phyloP scores from a whole-genome alignment of 1,140 invertebrate genomes.

The Batillaria attramentaria region DNA sequence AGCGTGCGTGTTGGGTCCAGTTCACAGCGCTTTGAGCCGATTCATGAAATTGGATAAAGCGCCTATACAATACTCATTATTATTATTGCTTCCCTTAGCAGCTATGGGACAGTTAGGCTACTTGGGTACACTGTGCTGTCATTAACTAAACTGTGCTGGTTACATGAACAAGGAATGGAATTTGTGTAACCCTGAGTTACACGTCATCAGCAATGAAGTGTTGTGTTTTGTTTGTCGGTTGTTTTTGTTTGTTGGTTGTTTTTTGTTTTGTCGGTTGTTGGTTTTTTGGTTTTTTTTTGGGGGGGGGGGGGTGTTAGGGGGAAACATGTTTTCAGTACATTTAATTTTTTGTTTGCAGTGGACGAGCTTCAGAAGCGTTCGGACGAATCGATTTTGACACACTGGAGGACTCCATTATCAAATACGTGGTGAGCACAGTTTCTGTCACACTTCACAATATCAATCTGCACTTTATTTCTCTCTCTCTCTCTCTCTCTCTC shows the following conservation, averaged over 20 bases:
- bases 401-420: constrained; percentile 41
- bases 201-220: background rate
- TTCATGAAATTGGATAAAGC: too few relatives aligned
- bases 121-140: background rate
- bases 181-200: background rate
- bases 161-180: background rate
- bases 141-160: background rate
- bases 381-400: constrained; percentile 43
- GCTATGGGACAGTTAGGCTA: background rate
- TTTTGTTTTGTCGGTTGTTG: too few relatives aligned
- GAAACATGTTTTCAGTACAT: background rate
- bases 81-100: background rate
- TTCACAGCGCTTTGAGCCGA: too few relatives aligned
- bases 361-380: constrained; percentile 39
- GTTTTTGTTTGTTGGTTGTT: too few relatives aligned
- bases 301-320: background rate
- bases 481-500: background rate
- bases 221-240: background rate
- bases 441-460: background rate
- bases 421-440: constrained; percentile 51
- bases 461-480: background rate
- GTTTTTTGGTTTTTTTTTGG: background rate
- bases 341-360: constrained; percentile 33
- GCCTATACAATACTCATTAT: too few relatives aligned
- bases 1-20: too few relatives aligned